A percentile compares a stretch with the other conserved stretches of the same genome.
Evolutionary conservation across 2,113 vertebrate genomes (phyloP).

Genomic region (Phrynosoma platyrhinos): DNA sequence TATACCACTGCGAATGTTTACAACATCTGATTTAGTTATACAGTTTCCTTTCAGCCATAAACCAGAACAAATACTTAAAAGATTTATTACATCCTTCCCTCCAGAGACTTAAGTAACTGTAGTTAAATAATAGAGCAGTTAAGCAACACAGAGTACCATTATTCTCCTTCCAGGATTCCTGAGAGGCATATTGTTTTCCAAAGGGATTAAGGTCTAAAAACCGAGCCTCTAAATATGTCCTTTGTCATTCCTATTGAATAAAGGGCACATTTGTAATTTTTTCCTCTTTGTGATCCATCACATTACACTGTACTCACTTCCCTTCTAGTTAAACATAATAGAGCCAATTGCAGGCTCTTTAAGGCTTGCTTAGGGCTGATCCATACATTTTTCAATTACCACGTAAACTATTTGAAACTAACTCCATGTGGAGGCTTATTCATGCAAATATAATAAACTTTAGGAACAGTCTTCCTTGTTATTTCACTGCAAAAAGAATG

Average conservation of each 20-base stretch:
- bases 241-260: conserved; percentile 44
- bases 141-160: conserved; percentile 58
- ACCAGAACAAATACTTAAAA: conserved; percentile 76
- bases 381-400: not conserved
- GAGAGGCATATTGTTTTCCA: conserved; percentile 66
- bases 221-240: conserved; percentile 54
- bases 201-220: conserved; percentile 71
- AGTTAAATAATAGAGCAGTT: conserved; percentile 70
- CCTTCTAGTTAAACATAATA: not conserved
- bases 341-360: not conserved
- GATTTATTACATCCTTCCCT: conserved; percentile 79
- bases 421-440: not conserved
- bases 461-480: not conserved
- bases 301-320: not conserved
- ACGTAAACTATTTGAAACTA: not conserved
- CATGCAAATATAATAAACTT: not conserved
- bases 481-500: not conserved
- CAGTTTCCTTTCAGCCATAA: conserved; percentile 71
- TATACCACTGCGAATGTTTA: conserved; percentile 70
- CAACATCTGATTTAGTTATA: conserved; percentile 72
- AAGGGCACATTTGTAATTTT: conserved; percentile 4
- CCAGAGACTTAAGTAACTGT: conserved; percentile 70
- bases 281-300: not conserved
- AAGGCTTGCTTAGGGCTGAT: not conserved
- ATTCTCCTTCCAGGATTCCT: conserved; percentile 68